Evolutionary conservation across 64 coral and sea anemone genomes (phyloP).

Genomic region (Anthopleura sola): DNA sequence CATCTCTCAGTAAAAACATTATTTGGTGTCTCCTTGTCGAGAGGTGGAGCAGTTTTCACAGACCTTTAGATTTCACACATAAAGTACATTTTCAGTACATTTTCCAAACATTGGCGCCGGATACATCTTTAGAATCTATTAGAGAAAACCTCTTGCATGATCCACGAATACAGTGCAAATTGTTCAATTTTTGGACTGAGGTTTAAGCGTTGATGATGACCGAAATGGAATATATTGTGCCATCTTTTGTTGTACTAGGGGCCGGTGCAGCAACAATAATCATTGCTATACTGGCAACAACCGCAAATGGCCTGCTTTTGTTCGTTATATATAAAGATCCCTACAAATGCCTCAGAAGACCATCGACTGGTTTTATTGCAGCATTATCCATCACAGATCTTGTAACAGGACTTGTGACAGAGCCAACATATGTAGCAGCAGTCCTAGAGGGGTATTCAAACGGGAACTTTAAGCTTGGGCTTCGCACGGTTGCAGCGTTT

Average conservation of each 20-base stretch:
- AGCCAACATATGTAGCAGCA: neutral
- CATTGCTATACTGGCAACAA: neutral
- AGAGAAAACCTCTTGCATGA: too few species aligned
- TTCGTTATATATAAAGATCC: constrained; percentile 11
- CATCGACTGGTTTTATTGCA: constrained; percentile 4
- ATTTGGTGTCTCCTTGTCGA: too few species aligned
- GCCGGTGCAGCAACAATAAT: neutral
- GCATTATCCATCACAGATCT: neutral
- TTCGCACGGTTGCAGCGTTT: neutral
- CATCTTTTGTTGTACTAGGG: neutral
- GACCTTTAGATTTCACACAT: too few species aligned
- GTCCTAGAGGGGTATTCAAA: neutral
- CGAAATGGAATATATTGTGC: neutral
- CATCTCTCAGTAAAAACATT: too few species aligned
- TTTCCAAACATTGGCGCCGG: too few species aligned
- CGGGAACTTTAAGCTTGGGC: neutral
- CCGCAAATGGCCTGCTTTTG: neutral
- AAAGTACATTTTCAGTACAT: too few species aligned
- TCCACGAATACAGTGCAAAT: too few species aligned
- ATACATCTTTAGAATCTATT: too few species aligned
- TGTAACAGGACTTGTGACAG: neutral
- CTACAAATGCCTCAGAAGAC: neutral
- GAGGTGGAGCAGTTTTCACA: too few species aligned
- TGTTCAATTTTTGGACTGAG: too few species aligned
- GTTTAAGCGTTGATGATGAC: neutral